Conservation (phyloP, 1,140 invertebrate species). For the Drosophila chauvacae region DNA sequence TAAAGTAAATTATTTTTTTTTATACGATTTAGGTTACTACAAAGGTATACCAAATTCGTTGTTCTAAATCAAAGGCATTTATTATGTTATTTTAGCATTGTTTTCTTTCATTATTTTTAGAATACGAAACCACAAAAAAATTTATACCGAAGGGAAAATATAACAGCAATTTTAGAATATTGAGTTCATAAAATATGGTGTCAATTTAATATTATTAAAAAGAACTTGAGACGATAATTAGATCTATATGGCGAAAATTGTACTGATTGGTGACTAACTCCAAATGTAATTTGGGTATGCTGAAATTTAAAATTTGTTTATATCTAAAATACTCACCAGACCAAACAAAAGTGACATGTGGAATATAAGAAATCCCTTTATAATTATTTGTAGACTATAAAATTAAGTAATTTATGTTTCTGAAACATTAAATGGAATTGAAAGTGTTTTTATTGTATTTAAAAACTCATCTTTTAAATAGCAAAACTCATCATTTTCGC, state of each 20-base stretch:
- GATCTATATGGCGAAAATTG: background rate
- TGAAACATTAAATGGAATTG: background rate
- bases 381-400: background rate
- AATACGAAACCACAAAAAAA: background rate
- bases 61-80: background rate
- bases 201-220: background rate
- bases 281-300: background rate
- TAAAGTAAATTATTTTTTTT: background rate
- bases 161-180: background rate
- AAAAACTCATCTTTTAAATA: background rate
- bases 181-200: background rate
- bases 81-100: background rate
- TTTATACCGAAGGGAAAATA: background rate
- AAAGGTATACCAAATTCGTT: slow-evolving; percentile 5
- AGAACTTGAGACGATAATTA: background rate
- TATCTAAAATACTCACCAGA: no score
- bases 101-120: background rate
- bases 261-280: background rate
- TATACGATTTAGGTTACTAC: background rate
- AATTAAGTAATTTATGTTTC: no score
- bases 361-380: background rate
- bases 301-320: no score
- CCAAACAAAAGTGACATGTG: background rate
- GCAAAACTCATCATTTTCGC: background rate
- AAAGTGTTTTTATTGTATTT: background rate